A percentile compares a stretch with the other conserved stretches of the same genome.
Conservation (phyloP, 2,113 vertebrate genomes). For the Arenaria interpres region DNA sequence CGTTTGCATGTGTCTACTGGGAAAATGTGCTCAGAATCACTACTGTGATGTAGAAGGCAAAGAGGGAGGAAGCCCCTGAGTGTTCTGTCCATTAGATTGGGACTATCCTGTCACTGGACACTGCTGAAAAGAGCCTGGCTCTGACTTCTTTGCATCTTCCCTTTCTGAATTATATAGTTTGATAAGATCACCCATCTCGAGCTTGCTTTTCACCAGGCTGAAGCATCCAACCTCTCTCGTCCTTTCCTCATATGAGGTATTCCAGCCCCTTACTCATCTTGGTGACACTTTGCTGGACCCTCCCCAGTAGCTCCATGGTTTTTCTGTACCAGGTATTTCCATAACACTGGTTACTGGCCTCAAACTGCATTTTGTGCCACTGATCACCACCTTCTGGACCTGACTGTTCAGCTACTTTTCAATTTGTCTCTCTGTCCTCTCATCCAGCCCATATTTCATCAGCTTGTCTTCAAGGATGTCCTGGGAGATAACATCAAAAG, state of each 20-base stretch:
- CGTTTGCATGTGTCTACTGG: rapidly evolving
- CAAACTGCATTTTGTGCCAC: background rate
- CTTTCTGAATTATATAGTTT: background rate
- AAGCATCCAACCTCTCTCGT: background rate
- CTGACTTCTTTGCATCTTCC: background rate
- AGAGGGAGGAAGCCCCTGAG: background rate
- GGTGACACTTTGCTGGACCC: background rate
- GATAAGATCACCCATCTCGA: background rate
- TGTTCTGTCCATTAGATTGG: background rate
- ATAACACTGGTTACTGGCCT: background rate
- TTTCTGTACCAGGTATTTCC: background rate
- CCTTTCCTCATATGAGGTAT: background rate
- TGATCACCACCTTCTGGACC: background rate
- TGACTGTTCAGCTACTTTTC: background rate
- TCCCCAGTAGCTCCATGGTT: background rate
- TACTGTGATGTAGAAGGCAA: background rate
- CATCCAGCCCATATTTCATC: background rate
- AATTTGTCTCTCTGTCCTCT: background rate
- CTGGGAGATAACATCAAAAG: background rate
- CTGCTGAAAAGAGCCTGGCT: background rate
- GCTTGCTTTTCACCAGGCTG: background rate
- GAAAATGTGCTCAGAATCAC: background rate
- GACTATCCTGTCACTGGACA: background rate
- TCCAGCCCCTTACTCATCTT: background rate
- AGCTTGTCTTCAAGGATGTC: background rate